Conservation (phyloP, 2,888 invertebrate species). For the Apotomis turbidana region DNA sequence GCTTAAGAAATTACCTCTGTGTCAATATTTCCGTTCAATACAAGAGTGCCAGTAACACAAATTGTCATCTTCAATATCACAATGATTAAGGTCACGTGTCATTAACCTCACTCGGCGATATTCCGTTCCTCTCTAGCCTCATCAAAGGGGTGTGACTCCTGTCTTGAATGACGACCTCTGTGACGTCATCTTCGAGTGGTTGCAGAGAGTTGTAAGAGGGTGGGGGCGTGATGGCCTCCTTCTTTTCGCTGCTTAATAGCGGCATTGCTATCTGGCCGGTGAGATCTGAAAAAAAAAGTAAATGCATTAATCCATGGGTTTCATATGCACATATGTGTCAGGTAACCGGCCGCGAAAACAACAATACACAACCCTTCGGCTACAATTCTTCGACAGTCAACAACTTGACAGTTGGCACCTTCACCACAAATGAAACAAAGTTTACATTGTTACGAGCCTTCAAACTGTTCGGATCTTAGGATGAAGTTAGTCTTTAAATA, state of each 20-base stretch:
- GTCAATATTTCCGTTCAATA: not conserved
- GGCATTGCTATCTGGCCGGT: slow-evolving; percentile 70
- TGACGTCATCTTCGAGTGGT: slow-evolving; percentile 59
- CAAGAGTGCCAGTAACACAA: slow-evolving; percentile 5
- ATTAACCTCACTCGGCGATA: slow-evolving; percentile 51
- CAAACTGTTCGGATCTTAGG: no score
- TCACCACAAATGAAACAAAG: no score
- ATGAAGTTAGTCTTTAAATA: no score
- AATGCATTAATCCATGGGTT: no score
- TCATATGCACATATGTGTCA: no score
- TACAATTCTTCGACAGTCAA: no score
- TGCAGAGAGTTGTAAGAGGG: slow-evolving; percentile 68
- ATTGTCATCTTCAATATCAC: slow-evolving; percentile 31
- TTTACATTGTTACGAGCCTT: no score
- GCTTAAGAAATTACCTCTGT: no score
- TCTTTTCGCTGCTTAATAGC: slow-evolving; percentile 52
- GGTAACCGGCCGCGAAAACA: no score
- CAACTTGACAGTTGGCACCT: no score
- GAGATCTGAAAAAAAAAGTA: slow-evolving; percentile 60
- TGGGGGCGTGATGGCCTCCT: slow-evolving; percentile 60
- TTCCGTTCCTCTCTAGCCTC: slow-evolving; percentile 49
- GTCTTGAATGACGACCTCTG: slow-evolving; percentile 69
- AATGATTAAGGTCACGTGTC: slow-evolving; percentile 57
- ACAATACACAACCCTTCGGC: no score
- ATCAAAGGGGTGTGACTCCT: slow-evolving; percentile 58